These are phyloP conservation scores for Anguilla rostrata DNA, from an alignment of 2,113 vertebrate genomes.

Conservation along the genomic window DNA sequence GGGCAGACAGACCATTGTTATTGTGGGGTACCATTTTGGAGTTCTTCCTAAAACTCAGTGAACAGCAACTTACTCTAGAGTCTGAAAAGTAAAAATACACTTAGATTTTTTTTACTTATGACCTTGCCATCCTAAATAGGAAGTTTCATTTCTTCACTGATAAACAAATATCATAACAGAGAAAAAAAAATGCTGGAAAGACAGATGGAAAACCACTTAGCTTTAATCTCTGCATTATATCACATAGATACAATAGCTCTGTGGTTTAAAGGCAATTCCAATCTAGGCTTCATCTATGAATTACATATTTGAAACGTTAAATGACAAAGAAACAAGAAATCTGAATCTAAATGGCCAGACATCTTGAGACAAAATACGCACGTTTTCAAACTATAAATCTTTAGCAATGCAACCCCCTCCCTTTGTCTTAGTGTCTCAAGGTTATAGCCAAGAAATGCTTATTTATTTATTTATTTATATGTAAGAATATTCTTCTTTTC, in stretches of 20 bases:
- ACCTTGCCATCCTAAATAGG: slow-evolving; percentile 61
- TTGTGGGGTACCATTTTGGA: background rate
- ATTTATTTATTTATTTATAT: background rate
- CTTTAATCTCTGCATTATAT: slow-evolving; percentile 27
- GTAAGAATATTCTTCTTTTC: background rate
- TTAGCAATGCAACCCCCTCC: background rate
- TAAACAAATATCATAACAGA: slow-evolving; percentile 28
- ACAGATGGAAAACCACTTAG: slow-evolving; percentile 36
- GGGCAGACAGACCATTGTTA: slow-evolving; percentile 21
- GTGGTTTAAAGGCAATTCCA: slow-evolving; percentile 7
- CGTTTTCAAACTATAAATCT: background rate
- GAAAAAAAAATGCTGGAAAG: slow-evolving; percentile 8
- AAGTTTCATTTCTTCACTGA: slow-evolving; percentile 47
- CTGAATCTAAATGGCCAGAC: no score
- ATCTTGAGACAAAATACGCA: background rate
- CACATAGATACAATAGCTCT: slow-evolving; percentile 13
- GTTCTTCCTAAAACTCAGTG: slow-evolving; percentile 42
- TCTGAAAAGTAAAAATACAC: slow-evolving; percentile 57
- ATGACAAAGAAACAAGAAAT: background rate
- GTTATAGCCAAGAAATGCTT: background rate
- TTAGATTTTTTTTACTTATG: slow-evolving; percentile 58
- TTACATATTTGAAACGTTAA: slow-evolving; percentile 27
- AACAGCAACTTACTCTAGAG: slow-evolving; percentile 22
- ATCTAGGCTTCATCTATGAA: background rate
- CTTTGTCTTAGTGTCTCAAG: slow-evolving; percentile 6